phyloP scores from a whole-genome alignment of 2,113 vertebrate genomes.

The Larimichthys polyactis region DNA sequence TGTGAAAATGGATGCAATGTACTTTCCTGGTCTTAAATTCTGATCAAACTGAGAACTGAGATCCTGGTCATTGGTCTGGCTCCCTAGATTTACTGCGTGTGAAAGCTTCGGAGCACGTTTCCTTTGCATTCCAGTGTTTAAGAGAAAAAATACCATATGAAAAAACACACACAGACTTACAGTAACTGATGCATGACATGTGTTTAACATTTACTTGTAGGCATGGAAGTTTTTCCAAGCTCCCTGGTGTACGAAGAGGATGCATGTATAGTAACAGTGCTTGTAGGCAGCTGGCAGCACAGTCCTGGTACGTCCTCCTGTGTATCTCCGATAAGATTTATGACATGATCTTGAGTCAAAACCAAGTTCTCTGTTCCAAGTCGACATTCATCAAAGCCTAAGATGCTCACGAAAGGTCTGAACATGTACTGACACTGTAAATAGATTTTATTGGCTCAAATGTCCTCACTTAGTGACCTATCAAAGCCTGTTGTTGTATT shows the following conservation, averaged over 20 bases:
- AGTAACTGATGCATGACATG: not conserved
- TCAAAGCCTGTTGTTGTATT: not conserved
- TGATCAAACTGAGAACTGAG: no score
- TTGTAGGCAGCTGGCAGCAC: no score
- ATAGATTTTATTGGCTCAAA: conserved; percentile 5
- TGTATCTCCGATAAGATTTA: not conserved
- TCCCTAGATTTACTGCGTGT: not conserved
- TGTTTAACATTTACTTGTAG: not conserved
- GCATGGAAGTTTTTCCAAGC: not conserved
- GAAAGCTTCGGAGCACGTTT: not conserved
- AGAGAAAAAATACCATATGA: not conserved
- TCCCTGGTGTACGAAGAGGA: not conserved
- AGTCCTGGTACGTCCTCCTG: not conserved
- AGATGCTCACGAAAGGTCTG: conserved; percentile 30
- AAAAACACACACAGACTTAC: not conserved
- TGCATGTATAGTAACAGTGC: not conserved
- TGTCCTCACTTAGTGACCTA: conserved; percentile 28
- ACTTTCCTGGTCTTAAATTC: no score
- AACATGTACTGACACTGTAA: conserved; percentile 4
- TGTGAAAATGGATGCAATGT: no score
- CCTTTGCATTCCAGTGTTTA: not conserved
- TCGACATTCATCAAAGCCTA: not conserved
- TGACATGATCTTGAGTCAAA: conserved; percentile 10
- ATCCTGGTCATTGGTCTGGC: no score
- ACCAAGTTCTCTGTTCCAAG: conserved; percentile 3